Evolutionary conservation across 2,797 vertebrate genomes (phyloP), one percentile per base, ranked within the genome.

Genomic region (Ficedula albicollis): DNA sequence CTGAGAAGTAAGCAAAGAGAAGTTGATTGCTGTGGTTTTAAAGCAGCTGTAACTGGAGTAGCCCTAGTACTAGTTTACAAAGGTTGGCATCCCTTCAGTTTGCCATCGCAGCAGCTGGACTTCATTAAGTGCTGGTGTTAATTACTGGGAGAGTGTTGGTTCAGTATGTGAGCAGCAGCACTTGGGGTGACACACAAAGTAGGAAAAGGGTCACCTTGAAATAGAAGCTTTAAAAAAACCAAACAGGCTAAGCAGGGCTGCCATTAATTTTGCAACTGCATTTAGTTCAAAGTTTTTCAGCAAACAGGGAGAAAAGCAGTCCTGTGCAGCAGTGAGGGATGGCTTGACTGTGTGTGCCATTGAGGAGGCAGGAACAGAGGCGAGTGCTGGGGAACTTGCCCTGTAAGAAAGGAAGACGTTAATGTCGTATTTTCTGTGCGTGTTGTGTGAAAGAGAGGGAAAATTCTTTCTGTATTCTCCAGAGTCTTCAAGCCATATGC

Each of bases 91-190:
- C 44, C 72, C 97, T 97, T 99, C 98, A 96, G 98, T 98, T 97
- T 98, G 98, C 98, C 97, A 88, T 98, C 94, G 12, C 98, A 98
- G 98, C 99, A 99, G 99, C 99, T 99, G 99, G 99, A 99, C 99
- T 99, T 99, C 99, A 99, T 99, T 99, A 99, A 98, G 98, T 97
- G 96, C 97, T 98, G 98, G 98, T 99, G 99, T 99, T 99, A 99
- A 99, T 98, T 99, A 98, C 98, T 98, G 98, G 99, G 98, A 98
- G 98, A 98, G 97, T 90, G 96, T 98, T 98, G 98, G 97, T 98
- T 98, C 97, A 96, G 92, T 82, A 92, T 97, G 97, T 95, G 89
- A 90, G 96, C 97, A 96, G 97, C 97, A 98, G 95, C 92, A 97
- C 98, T 98, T 97, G 97, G 98, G 98, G 98, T 96, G 97, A 98